Base-by-base conservation (phyloP, 1,140 invertebrate genomes). In the Chelonus insularis region DNA sequence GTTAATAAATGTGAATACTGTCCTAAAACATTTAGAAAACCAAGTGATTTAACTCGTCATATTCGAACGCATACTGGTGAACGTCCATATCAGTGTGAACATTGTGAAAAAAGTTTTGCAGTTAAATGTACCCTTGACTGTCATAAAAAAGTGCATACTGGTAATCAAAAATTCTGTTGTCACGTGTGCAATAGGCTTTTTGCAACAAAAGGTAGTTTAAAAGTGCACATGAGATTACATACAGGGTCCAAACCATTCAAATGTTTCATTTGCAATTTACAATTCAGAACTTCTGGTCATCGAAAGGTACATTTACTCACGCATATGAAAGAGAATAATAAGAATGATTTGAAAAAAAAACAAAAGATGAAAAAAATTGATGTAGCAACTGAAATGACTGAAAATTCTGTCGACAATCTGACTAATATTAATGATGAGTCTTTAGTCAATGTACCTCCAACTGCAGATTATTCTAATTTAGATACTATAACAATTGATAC, bases 181-280 rank as follows among this genome's bases (percentile, higher is more conserved):
- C 81, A 86, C 45, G 79, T 88, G 4, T 89, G 88, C 64, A 81
- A 79, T 54, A 82, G 79, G 57, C 65, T 80, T 18, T 89, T 88
- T 68, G 80, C 86, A 6, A 86, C 85, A 0, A 87, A 86, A 63
- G 85, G 86, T 3, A 86, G 84, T 58, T 73, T 91, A 0, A 89
- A 89, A 71, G 86, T 91, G 9, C 90, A 91, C 69, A 89, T 91
- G 87, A 69, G 87, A 56, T 72, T 88, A 0, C 87, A 89, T 68
- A 88, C 87, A 50, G 84, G 88, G 41, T 83, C 82, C 1, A 89
- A 87, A 69, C 89, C 89, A 1, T 90, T 89, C 69, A 82, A 83
- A 34, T 91, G 90, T 72, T 71, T 77, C 1, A 75, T 87, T 47
- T 92, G 89, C 73, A 81, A 85, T 23, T 75, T 83, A 18, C 77